Base-by-base conservation (phyloP, 1,140 invertebrate genomes). In the Hycleus phaleratus region DNA sequence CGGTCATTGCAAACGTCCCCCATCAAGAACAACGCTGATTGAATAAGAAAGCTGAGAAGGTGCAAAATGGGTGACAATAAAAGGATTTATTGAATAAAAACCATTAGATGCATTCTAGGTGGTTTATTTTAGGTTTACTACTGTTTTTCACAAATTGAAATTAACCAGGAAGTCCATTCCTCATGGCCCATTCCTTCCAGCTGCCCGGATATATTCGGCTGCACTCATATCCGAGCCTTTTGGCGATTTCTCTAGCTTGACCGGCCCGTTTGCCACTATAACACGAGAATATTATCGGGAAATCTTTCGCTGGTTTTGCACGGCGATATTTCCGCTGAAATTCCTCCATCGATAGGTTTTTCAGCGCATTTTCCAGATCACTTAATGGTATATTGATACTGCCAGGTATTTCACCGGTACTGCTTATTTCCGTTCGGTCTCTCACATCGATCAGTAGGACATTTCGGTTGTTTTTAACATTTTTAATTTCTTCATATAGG, bases 301-400 rank as follows among this genome's bases (percentile, higher is more conserved):
- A 74, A 12, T 73, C 50, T 49, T 69, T 61, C 3, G 46, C 25
- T 8, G 77, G 77, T 57, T 77, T 77, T 7, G 63, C 9, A 62
- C 60, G 73, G 3, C 66, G 46, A 59, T 67, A 78, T 59, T 52
- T 67, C 6, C 68, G 11, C 18, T 69, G 46, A 65, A 79, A 79
- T n/a, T 73, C 65, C n/a, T 75, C 58, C 10, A 67, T 38, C 0
- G 71, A 61, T 4, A 73, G 26, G 38, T 52, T 68, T 48, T 53
- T 61, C 6, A 79, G 66, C 32, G 53, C 52, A 25, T 68, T 63
- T 10, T 60, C 18, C 4, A 78, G 70, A 51, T 75, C 57, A 47
- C 52, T 65, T 32, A 67, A 18, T n/a, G 84, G 84, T 65, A 87
- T 84, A 64, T 86, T 85, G 60, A 86, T 83, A 63, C 82, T 85